A percentile compares a stretch with the other conserved stretches of the same genome.
Evolutionary conservation across 64 coral and sea anemone species (phyloP).

Genomic region (Montipora efflorescens): DNA sequence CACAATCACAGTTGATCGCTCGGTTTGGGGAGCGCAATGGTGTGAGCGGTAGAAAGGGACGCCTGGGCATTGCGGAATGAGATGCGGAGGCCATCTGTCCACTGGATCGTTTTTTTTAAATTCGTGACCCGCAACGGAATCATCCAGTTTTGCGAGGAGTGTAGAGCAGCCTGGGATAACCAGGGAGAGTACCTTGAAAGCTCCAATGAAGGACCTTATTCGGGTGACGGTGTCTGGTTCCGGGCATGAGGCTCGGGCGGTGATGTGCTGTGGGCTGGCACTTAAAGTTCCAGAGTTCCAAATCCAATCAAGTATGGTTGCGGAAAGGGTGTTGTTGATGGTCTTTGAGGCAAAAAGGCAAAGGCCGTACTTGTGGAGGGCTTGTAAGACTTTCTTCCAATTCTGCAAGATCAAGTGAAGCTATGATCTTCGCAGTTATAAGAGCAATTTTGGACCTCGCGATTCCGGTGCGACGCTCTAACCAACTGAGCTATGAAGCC

Average conservation of each 20-base stretch:
- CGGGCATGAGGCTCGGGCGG: conserved; percentile 43
- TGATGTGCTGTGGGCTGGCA: conserved; percentile 45
- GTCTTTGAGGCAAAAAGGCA: conserved; percentile 57
- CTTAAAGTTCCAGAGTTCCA: conserved; percentile 41
- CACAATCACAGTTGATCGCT: not conserved
- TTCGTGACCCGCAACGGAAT: conserved; percentile 2
- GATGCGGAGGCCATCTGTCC: not conserved
- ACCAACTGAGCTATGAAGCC: too few species aligned
- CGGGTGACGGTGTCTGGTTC: conserved; percentile 22
- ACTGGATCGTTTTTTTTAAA: not conserved
- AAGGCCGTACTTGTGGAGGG: not conserved
- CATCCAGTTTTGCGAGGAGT: conserved; percentile 3
- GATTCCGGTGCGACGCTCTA: too few species aligned
- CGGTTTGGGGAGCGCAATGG: not conserved
- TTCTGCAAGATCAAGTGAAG: not conserved
- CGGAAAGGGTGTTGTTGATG: not conserved
- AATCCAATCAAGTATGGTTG: conserved; percentile 55
- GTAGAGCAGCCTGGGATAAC: conserved; percentile 50
- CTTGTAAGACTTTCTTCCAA: conserved; percentile 23
- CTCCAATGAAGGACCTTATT: conserved; percentile 51
- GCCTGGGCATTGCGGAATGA: conserved; percentile 50
- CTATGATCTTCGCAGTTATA: too few species aligned
- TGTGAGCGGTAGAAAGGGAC: not conserved
- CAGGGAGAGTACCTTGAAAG: conserved; percentile 59
- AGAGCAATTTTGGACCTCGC: too few species aligned